Percentiles rank a stretch among this genome's conserved stretches.
Evolutionary conservation across 2,113 vertebrate genomes (phyloP).

Genomic region (Phaethornis superciliosus): DNA sequence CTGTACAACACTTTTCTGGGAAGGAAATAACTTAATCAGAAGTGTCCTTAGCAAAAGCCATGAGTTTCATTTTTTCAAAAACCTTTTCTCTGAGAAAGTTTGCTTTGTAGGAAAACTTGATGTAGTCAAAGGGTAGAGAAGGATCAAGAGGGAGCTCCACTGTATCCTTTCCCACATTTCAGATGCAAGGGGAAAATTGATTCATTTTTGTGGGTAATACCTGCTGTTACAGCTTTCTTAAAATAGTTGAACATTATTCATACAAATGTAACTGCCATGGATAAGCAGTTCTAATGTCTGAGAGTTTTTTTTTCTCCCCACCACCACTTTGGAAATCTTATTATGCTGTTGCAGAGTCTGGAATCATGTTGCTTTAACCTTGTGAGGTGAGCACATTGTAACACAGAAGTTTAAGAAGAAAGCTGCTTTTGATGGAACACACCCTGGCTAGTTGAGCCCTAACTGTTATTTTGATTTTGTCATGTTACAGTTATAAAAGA

Average conservation of each 20-base stretch:
- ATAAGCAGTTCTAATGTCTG: not conserved
- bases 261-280: not conserved
- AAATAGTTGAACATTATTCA: not conserved
- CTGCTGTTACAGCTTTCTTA: not conserved
- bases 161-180: not conserved
- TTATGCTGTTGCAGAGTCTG: not conserved
- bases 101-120: not conserved
- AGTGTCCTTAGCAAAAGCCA: not conserved
- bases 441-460: not conserved
- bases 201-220: not conserved
- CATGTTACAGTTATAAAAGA: not conserved
- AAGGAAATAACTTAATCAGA: not conserved
- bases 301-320: not conserved
- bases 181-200: not conserved
- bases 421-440: not conserved
- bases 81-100: not conserved
- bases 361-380: rapidly evolving
- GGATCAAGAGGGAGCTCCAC: not conserved
- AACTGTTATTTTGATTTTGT: not conserved
- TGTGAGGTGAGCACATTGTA: not conserved
- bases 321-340: not conserved
- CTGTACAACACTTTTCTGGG: not conserved
- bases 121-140: not conserved
- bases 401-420: not conserved
- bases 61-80: not conserved